A percentile compares a stretch with the other conserved stretches of the same genome.
Evolutionary conservation across 2,888 invertebrate species (phyloP).

Genomic region (Xanthorhoe designata): DNA sequence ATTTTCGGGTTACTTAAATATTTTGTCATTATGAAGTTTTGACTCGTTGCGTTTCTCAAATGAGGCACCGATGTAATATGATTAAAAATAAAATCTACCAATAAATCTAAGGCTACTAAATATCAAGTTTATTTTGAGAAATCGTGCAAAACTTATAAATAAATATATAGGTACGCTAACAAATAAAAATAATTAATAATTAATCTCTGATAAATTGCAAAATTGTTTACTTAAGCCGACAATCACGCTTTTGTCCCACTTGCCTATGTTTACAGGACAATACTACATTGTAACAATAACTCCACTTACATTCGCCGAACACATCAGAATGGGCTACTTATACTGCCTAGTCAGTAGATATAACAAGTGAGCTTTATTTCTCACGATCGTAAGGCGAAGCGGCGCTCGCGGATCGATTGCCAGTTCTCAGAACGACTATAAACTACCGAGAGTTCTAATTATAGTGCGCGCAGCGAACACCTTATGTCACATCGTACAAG

Average conservation of each 20-base stretch:
- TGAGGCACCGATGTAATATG: too few relatives aligned
- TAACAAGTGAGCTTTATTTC: constrained; percentile 50
- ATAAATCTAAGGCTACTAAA: too few relatives aligned
- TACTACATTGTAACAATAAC: constrained; percentile 35
- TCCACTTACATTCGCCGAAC: constrained; percentile 40
- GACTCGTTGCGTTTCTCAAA: too few relatives aligned
- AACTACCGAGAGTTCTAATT: constrained; percentile 68
- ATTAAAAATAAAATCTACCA: too few relatives aligned
- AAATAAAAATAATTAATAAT: constrained; percentile 8
- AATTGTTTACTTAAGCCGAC: constrained; percentile 29
- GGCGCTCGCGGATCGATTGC: constrained; percentile 61
- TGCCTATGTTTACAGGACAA: constrained; percentile 21
- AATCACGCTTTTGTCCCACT: constrained; percentile 33
- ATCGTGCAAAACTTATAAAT: neutral
- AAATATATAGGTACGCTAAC: too few relatives aligned
- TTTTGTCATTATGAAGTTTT: too few relatives aligned
- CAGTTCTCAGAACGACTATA: constrained; percentile 64
- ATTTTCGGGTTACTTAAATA: constrained; percentile 1
- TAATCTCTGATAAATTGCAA: constrained; percentile 12
- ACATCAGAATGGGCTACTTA: constrained; percentile 33
- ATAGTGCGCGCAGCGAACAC: constrained; percentile 65
- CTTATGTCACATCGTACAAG: constrained; percentile 81
- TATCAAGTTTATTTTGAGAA: too few relatives aligned
- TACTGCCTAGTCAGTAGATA: constrained; percentile 38
- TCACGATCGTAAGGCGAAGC: constrained; percentile 52